These are phyloP conservation scores for Otolemur garnettii DNA, from an alignment of 2,113 vertebrate genomes.

Conservation along the genomic window DNA sequence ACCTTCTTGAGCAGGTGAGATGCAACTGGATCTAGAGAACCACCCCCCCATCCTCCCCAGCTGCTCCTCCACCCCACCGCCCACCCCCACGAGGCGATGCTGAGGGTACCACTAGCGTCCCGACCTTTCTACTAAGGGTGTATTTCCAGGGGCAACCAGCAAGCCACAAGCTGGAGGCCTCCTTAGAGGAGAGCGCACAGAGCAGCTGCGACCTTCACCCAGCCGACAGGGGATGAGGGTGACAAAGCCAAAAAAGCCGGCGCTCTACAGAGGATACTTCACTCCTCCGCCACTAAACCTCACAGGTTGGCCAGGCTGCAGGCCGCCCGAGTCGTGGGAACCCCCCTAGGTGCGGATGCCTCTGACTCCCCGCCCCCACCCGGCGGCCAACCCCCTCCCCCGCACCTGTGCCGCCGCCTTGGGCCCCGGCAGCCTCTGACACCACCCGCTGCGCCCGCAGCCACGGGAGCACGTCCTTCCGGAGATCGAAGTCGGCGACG, in stretches of 20 bases:
- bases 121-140: neutral
- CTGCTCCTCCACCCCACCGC: neutral
- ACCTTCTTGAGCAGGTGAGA: neutral
- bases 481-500: conserved; percentile 83
- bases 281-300: neutral
- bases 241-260: neutral
- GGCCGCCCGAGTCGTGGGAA: neutral
- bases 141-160: neutral
- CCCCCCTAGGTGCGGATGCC: neutral
- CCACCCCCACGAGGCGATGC: neutral
- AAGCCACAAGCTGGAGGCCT: neutral
- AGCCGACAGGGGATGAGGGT: neutral
- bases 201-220: neutral
- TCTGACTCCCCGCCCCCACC: neutral
- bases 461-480: conserved; percentile 85
- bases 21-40: neutral
- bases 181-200: neutral
- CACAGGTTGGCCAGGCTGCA: neutral
- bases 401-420: conserved; percentile 51
- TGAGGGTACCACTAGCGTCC: neutral
- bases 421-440: neutral
- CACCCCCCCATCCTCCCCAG: neutral
- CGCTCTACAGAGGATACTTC: neutral
- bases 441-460: conserved; percentile 66
- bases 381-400: conserved; percentile 48